These are phyloP conservation scores for Cynoglossus semilaevis DNA, from an alignment of 2,113 vertebrate genomes.

Conservation along the genomic window DNA sequence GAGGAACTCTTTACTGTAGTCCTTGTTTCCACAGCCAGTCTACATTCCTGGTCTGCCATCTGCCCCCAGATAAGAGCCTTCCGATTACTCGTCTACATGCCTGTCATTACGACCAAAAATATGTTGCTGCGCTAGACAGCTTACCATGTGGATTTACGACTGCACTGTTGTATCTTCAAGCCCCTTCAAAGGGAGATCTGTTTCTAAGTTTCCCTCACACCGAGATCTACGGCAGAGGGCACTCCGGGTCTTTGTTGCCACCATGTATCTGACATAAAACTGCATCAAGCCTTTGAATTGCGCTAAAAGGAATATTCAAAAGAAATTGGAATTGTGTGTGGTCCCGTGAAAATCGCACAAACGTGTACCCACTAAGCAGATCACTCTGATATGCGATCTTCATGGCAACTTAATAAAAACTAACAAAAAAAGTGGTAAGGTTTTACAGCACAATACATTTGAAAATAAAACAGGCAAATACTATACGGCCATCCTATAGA, in stretches of 20 bases:
- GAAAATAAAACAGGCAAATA: slow-evolving; percentile 34
- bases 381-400: slow-evolving; percentile 17
- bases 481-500: slow-evolving; percentile 6
- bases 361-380: not conserved
- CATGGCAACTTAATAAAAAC: slow-evolving; percentile 33
- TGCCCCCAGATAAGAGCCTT: slow-evolving; percentile 77
- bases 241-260: slow-evolving; percentile 2
- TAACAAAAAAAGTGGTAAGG: slow-evolving; percentile 13
- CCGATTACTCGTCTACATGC: slow-evolving; percentile 64
- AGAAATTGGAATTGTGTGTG: slow-evolving; percentile 19
- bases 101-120: slow-evolving; percentile 69
- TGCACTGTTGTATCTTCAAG: slow-evolving; percentile 18
- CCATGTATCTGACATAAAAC: slow-evolving; percentile 8
- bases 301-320: slow-evolving; percentile 18
- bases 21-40: slow-evolving; percentile 68
- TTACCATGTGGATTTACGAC: slow-evolving; percentile 42
- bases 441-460: slow-evolving; percentile 29
- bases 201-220: slow-evolving; percentile 20
- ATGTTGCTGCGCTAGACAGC: slow-evolving; percentile 54
- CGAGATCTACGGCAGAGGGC: slow-evolving; percentile 16
- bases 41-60: slow-evolving; percentile 66
- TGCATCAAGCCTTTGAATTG: slow-evolving; percentile 1
- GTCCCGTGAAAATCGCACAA: slow-evolving; percentile 19
- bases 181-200: slow-evolving; percentile 16
- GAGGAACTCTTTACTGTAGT: slow-evolving; percentile 76